Conservation (phyloP, 2,797 vertebrate species). For the Diplodus puntazzo region DNA sequence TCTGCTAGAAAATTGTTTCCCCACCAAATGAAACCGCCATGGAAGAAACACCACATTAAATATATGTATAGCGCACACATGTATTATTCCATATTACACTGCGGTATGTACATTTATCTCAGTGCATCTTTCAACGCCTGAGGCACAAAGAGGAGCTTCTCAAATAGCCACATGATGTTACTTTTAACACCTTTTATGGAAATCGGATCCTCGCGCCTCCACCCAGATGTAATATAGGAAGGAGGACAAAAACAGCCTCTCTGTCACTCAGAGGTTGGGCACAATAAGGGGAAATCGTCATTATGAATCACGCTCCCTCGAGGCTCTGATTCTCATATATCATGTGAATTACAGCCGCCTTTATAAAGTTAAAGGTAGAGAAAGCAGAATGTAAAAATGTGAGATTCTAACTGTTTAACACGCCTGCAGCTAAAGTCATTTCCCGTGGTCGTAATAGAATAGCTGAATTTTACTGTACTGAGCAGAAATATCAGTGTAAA, state of each 20-base stretch:
- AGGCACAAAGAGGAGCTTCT: neutral
- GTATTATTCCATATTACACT: no score
- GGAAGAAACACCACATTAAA: constrained; percentile 1
- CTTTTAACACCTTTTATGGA: constrained; percentile 3
- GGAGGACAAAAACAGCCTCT: constrained; percentile 18
- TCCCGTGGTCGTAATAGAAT: neutral
- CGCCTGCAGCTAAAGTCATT: constrained; percentile 5
- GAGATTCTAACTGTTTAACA: constrained; percentile 22
- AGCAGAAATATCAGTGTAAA: neutral
- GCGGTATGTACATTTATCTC: neutral
- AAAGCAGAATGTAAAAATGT: no score
- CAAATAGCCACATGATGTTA: neutral
- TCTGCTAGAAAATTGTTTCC: constrained; percentile 13
- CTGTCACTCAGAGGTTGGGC: neutral
- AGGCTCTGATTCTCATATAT: neutral
- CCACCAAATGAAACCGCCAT: constrained; percentile 15
- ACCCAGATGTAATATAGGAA: constrained; percentile 12
- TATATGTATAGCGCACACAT: neutral
- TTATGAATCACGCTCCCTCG: neutral
- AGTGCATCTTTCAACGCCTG: neutral
- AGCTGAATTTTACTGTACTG: neutral
- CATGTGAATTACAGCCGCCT: neutral
- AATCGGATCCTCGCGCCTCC: constrained; percentile 23
- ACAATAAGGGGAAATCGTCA: constrained; percentile 34
- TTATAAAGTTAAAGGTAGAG: neutral